Conservation (phyloP, 2,113 vertebrate genomes). For the Prinia subflava region DNA sequence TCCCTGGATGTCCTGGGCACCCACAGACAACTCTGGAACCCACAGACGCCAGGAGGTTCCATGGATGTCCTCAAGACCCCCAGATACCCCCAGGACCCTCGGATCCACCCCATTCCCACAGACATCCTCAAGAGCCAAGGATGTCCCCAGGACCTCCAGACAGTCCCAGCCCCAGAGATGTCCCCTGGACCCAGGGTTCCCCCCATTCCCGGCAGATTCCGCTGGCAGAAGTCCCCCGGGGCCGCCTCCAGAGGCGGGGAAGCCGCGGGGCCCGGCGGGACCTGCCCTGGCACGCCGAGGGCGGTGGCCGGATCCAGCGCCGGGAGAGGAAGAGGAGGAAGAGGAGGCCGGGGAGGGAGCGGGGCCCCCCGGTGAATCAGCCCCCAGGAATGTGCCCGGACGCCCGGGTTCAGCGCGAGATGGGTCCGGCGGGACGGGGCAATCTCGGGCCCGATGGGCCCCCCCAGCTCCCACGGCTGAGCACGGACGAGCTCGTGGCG, state of each 20-base stretch:
- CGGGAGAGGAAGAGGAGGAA: constrained; percentile 37
- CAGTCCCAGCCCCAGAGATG: not conserved
- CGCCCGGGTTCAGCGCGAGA: not conserved
- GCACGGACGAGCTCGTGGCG: not conserved
- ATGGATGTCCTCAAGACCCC: not conserved
- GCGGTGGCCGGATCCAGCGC: constrained; percentile 17
- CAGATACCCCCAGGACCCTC: not conserved
- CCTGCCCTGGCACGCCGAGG: not conserved
- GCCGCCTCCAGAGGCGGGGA: constrained; percentile 2
- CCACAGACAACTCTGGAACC: not conserved
- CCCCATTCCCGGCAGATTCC: not conserved
- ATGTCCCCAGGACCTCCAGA: too few relatives aligned
- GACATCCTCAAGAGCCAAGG: not conserved
- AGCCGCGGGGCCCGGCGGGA: not conserved
- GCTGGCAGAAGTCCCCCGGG: not conserved
- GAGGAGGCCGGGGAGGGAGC: not conserved
- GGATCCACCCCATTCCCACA: not conserved
- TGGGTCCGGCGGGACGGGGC: not conserved
- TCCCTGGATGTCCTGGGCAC: too few relatives aligned
- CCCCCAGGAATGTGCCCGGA: constrained; percentile 34
- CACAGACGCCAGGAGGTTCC: not conserved
- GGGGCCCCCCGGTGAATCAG: not conserved
- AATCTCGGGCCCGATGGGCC: accelerated
- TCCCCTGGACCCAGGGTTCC: accelerated
- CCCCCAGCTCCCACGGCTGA: not conserved